A percentile compares a stretch with the other conserved stretches of the same genome.
Conservation (phyloP, 2,113 vertebrate genomes). For the Mustela lutreola region DNA sequence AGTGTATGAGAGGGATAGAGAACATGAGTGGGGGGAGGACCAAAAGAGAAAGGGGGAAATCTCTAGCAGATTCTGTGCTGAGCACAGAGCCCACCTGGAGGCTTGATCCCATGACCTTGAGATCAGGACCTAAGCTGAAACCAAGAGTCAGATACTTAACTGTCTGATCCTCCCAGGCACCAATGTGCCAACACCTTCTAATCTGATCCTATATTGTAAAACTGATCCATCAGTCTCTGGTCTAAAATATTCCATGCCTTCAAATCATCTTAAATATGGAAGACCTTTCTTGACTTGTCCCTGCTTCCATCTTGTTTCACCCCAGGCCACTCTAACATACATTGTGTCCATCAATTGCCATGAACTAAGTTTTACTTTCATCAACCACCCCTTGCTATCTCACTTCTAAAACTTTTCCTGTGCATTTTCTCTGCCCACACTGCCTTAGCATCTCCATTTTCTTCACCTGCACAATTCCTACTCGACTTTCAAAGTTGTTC, state of each 20-base stretch:
- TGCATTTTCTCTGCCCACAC: neutral
- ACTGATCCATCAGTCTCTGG: neutral
- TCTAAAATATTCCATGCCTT: neutral
- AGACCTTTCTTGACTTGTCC: neutral
- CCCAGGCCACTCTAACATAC: neutral
- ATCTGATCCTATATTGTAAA: neutral
- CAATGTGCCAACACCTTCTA: neutral
- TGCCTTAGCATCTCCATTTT: neutral
- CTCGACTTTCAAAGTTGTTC: neutral
- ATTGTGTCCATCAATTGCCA: neutral
- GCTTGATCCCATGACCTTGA: neutral
- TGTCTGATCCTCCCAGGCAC: neutral
- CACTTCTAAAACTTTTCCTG: accelerated
- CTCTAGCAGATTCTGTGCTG: neutral
- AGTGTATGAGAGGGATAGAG: neutral
- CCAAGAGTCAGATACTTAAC: neutral
- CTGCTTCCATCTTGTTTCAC: neutral
- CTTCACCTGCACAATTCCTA: neutral
- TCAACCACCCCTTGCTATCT: neutral
- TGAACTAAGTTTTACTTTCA: neutral
- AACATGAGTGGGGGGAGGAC: neutral
- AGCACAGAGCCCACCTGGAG: neutral
- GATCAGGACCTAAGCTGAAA: neutral
- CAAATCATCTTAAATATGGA: neutral
- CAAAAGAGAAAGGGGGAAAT: neutral